Evolutionary conservation across 2,113 vertebrate species (phyloP).

Genomic region (Lucifuga dentata): DNA sequence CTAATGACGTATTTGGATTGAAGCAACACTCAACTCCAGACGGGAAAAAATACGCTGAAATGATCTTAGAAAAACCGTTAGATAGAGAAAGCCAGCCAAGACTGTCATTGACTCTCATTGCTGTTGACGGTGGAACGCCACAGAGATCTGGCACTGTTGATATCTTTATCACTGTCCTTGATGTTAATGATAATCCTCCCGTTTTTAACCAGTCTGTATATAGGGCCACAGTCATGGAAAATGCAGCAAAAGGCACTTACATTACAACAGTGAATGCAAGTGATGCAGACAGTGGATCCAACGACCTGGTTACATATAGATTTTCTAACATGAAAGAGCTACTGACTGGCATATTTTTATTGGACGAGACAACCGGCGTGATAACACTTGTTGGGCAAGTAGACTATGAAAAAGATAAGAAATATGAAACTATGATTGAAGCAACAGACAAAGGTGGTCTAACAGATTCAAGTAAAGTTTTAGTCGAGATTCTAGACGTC

Average conservation of each 20-base stretch:
- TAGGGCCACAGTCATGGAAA: slow-evolving; percentile 44
- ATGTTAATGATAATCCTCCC: slow-evolving; percentile 57
- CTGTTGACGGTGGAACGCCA: slow-evolving; percentile 62
- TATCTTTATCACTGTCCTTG: slow-evolving; percentile 59
- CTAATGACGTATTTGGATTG: slow-evolving; percentile 31
- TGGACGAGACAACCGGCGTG: slow-evolving; percentile 76
- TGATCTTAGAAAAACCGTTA: slow-evolving; percentile 59
- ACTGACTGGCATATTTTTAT: slow-evolving; percentile 54
- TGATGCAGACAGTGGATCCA: slow-evolving; percentile 61
- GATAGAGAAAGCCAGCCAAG: slow-evolving; percentile 74
- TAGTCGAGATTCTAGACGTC: slow-evolving; percentile 79
- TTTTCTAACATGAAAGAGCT: slow-evolving; percentile 65
- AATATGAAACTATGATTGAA: slow-evolving; percentile 76
- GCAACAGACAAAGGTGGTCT: slow-evolving; percentile 82
- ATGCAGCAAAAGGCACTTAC: slow-evolving; percentile 30
- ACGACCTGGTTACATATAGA: slow-evolving; percentile 76
- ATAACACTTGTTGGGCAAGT: slow-evolving; percentile 66
- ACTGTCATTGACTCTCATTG: slow-evolving; percentile 38
- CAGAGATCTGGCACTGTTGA: slow-evolving; percentile 57
- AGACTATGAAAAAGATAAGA: slow-evolving; percentile 81
- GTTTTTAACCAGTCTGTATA: slow-evolving; percentile 58
- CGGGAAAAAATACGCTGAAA: slow-evolving; percentile 59
- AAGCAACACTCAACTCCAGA: slow-evolving; percentile 55
- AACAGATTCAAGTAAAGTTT: slow-evolving; percentile 72
- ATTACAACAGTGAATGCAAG: slow-evolving; percentile 58